Conservation (phyloP, 1,140 invertebrate species). For the Dufourea novaeangliae region DNA sequence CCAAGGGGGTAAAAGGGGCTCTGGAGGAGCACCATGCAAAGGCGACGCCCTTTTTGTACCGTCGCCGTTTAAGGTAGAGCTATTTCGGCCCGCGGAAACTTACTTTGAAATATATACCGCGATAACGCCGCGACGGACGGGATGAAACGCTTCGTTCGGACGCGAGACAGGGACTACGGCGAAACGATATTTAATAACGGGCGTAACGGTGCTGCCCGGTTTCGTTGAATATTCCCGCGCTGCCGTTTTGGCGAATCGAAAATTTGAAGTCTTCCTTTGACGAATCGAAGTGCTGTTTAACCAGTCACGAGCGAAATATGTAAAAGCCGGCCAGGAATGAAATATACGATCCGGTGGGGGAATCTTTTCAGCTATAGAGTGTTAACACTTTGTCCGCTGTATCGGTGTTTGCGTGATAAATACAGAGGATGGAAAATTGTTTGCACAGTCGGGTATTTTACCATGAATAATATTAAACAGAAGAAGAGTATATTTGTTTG, state of each 20-base stretch:
- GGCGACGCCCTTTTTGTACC: slow-evolving; percentile 21
- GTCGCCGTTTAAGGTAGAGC: slow-evolving; percentile 2
- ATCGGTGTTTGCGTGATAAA: no score
- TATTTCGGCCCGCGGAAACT: background rate
- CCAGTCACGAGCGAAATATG: background rate
- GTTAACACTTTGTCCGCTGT: no score
- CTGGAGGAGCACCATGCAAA: background rate
- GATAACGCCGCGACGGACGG: background rate
- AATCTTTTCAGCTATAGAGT: no score
- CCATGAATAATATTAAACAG: no score
- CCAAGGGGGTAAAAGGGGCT: background rate
- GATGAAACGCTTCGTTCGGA: background rate
- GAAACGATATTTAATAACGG: slow-evolving; percentile 26
- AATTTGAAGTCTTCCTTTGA: background rate
- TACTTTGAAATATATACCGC: slow-evolving; percentile 25
- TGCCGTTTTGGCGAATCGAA: slow-evolving; percentile 6
- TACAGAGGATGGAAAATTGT: no score
- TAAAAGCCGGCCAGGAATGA: no score
- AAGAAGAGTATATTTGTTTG: no score
- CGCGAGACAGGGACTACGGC: no score
- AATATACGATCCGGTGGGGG: no score
- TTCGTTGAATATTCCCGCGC: slow-evolving; percentile 1
- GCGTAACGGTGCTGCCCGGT: background rate
- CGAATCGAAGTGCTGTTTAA: background rate
- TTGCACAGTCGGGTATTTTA: no score